A percentile compares a stretch with the other conserved stretches of the same genome.
These are phyloP conservation scores for Macrobrachium rosenbergii DNA, from an alignment of 1,140 invertebrate species.

Conservation along the genomic window DNA sequence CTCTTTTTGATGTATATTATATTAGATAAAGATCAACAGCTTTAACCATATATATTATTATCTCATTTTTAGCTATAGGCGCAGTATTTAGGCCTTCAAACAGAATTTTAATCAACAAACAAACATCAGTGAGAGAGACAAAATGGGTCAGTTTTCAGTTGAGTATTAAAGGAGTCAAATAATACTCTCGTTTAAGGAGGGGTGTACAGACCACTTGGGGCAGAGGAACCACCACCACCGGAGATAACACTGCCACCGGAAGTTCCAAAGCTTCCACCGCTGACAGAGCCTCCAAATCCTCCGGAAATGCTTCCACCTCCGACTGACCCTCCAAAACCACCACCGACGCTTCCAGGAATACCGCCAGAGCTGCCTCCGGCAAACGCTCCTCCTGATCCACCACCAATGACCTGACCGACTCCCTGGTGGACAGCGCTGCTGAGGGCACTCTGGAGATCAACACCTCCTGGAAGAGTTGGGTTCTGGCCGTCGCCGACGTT, in stretches of 20 bases:
- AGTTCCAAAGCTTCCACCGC: not conserved
- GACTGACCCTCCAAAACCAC: not conserved
- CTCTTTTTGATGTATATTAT: too few species aligned
- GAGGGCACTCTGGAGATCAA: conserved; percentile 56
- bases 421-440: conserved; percentile 33
- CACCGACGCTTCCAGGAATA: not conserved
- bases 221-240: not conserved
- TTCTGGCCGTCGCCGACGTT: conserved; percentile 56
- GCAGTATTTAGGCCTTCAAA: too few species aligned
- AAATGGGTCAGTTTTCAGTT: too few species aligned
- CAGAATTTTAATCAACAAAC: too few species aligned
- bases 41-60: too few species aligned
- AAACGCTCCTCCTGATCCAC: not conserved
- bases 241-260: not conserved
- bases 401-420: conserved; percentile 20
- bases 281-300: not conserved
- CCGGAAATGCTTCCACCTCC: not conserved
- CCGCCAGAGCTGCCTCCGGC: conserved; percentile 1
- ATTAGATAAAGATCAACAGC: too few species aligned
- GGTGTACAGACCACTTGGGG: not conserved
- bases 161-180: too few species aligned
- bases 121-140: too few species aligned
- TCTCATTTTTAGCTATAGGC: too few species aligned
- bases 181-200: not conserved
- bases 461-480: conserved; percentile 55